Percentiles rank a stretch among this genome's conserved stretches.
Conservation (phyloP, 2,888 invertebrate species). For the Bruchidius siliquastri region DNA sequence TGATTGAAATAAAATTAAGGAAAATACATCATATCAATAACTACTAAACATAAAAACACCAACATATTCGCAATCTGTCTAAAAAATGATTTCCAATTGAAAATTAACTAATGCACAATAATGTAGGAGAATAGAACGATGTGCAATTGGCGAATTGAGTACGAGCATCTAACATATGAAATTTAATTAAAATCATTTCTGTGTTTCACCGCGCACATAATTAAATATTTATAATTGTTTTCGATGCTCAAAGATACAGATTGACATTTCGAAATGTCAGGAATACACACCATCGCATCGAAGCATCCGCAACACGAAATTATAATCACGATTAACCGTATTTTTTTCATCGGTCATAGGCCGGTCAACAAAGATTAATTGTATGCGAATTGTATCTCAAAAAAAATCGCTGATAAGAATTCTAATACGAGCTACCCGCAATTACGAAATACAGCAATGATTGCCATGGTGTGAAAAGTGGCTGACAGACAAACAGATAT, state of each 20-base stretch:
- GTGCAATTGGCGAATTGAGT: not conserved
- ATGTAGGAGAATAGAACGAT: not conserved
- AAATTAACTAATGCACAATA: not conserved
- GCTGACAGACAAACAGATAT: no score
- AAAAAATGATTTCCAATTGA: not conserved
- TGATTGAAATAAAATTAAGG: no score
- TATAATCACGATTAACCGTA: constrained; percentile 31
- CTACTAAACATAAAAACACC: no score
- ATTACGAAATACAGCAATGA: no score
- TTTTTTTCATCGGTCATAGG: constrained; percentile 15
- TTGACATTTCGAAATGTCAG: constrained; percentile 36
- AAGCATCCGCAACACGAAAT: constrained; percentile 25
- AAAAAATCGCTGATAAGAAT: no score
- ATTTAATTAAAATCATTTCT: constrained; percentile 18
- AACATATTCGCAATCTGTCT: not conserved
- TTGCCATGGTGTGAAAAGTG: no score
- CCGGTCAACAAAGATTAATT: not conserved
- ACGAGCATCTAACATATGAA: constrained; percentile 4
- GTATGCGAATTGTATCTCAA: no score
- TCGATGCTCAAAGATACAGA: constrained; percentile 30
- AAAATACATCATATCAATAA: no score
- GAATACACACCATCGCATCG: constrained; percentile 18
- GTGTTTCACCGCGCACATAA: constrained; percentile 26
- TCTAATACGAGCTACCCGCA: no score
- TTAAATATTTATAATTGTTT: constrained; percentile 34